Evolutionary conservation across 2,113 vertebrate genomes (phyloP), one percentile per base, ranked within the genome.

Genomic region (Silurus meridionalis): DNA sequence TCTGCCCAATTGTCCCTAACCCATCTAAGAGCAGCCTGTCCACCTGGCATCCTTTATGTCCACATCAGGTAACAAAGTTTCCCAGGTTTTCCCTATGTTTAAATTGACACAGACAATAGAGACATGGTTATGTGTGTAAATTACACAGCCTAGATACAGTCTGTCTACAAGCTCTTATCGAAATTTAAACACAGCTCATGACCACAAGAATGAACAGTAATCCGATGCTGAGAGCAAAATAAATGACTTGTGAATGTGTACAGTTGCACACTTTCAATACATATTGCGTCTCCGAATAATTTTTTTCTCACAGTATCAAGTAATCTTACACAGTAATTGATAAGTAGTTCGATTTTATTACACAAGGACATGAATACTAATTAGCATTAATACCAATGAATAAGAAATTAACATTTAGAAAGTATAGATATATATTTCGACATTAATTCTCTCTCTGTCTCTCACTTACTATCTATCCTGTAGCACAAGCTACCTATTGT

Each of bases 21-120:
- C 94, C 95, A 0, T 91, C 91, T 9, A 89, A 90, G 8, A 95
- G 94, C 90, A 94, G 90, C 71, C 63, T 96, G 77, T 92, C 91
- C 5, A 19, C 66, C 23, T 96, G 94, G 94, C 82, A 58, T 17
- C 91, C 92, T 25, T 78, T 88, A 19, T 89, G 57, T 10, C n/a
- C 46, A 19, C 48, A 87, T 63, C 87, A 91, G 92, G 95, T 94
- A 89, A 89, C 19, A 52, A 80, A 3, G n/a, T 28, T 55, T 11
- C 19, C 19, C 52, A 21, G 17, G 37, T 46, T 72, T 72, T 46
- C 8, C 4, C 13, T 28, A 8, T 25, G 23, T 50, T 14, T 46
- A 81, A 6, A 23, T 11, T 23, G 37, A 37, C 37, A 37, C 37
- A 61, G 9, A 23, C 19, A 23, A 46, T 10, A 50, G 5, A 23